phyloP scores from a whole-genome alignment of 64 coral and sea anemone species.

The Trachythela sp. region DNA sequence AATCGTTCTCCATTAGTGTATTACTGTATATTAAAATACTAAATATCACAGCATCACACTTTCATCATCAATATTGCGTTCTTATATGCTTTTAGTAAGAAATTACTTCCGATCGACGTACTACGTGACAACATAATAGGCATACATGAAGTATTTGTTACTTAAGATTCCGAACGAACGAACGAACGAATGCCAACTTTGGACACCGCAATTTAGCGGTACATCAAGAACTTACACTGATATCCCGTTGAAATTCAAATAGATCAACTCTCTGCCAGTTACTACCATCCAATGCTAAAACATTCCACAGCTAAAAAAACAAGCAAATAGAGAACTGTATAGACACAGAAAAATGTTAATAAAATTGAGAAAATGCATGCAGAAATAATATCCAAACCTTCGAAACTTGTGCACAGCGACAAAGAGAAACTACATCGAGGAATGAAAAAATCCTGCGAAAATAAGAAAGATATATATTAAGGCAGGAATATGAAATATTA shows the following conservation, averaged over 20 bases:
- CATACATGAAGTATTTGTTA: too few species aligned
- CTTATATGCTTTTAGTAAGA: too few species aligned
- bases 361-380: too few species aligned
- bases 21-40: too few species aligned
- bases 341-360: not conserved
- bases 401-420: constrained; percentile 83
- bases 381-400: constrained; percentile 54
- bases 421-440: constrained; percentile 90
- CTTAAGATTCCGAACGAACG: too few species aligned
- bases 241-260: constrained; percentile 96
- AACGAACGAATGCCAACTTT: too few species aligned
- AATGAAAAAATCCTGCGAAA: constrained; percentile 84
- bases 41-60: too few species aligned
- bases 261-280: constrained; percentile 97
- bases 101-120: too few species aligned
- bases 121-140: too few species aligned
- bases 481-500: too few species aligned
- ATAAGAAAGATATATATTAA: not conserved
- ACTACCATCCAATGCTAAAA: constrained; percentile 89
- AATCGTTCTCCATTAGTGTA: too few species aligned
- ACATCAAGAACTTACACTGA: constrained; percentile 60
- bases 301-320: constrained; percentile 89
- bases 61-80: too few species aligned
- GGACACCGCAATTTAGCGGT: not conserved
- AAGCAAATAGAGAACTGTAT: not conserved